Evolutionary conservation across 1,140 invertebrate species (phyloP).

Genomic region (Drosophila nikananu): DNA sequence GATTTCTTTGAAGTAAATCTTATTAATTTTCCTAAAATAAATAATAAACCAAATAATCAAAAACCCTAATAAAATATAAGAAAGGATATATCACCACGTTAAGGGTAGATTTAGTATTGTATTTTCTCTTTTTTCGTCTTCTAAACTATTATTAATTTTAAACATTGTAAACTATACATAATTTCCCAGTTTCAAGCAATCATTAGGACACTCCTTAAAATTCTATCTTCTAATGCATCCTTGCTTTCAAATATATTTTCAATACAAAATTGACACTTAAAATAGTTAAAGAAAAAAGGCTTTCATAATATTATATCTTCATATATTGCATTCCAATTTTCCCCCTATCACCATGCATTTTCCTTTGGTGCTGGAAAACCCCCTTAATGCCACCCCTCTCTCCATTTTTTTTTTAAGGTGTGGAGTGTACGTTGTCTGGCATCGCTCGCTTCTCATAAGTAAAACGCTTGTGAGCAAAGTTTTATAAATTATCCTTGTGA

Average conservation of each 20-base stretch:
- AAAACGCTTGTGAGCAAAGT: constrained; percentile 83
- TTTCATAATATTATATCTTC: not conserved
- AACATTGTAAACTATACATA: not conserved
- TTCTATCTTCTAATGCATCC: too few species aligned
- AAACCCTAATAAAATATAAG: not conserved
- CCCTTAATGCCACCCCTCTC: not conserved
- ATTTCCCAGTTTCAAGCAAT: not conserved
- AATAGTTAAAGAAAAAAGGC: not conserved
- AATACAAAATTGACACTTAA: not conserved
- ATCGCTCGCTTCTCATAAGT: constrained; percentile 80
- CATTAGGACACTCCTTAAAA: too few species aligned
- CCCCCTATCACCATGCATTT: not conserved
- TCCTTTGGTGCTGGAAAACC: not conserved
- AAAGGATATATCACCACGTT: not conserved
- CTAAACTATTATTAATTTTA: too few species aligned
- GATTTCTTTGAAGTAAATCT: not conserved
- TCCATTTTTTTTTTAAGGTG: constrained; percentile 16
- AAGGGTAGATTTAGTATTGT: too few species aligned
- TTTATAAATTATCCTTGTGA: constrained; percentile 85
- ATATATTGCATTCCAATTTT: not conserved
- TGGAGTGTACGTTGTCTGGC: constrained; percentile 57
- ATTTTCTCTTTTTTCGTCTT: too few species aligned
- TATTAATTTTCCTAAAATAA: not conserved
- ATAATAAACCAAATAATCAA: not conserved
- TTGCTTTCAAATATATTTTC: not conserved